phyloP scores from a whole-genome alignment of 2,888 invertebrate genomes.

The Eupeodes luniger region DNA sequence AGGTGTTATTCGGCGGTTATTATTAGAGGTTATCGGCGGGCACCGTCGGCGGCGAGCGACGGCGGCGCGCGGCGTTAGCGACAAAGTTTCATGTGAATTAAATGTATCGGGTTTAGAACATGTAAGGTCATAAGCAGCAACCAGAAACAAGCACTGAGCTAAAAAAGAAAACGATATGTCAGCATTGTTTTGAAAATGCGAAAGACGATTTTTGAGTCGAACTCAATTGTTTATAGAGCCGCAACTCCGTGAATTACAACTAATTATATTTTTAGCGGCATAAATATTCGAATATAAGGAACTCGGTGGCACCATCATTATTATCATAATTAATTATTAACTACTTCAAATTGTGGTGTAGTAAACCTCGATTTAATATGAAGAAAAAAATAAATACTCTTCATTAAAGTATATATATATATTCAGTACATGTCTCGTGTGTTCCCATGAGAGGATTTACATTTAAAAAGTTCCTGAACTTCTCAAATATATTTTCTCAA shows the following conservation, averaged over 20 bases:
- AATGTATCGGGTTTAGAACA: constrained; percentile 10
- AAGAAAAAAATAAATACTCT: neutral
- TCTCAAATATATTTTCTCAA: constrained; percentile 1
- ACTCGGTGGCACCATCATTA: constrained; percentile 4
- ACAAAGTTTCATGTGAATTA: neutral
- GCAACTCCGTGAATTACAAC: neutral
- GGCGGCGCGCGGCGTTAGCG: neutral
- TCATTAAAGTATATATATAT: neutral
- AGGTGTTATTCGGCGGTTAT: constrained; percentile 33
- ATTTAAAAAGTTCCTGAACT: constrained; percentile 19
- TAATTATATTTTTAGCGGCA: neutral
- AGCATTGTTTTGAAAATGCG: neutral
- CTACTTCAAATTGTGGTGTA: neutral
- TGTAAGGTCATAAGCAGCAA: neutral
- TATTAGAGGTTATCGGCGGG: constrained; percentile 34
- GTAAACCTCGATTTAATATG: neutral
- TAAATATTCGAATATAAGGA: neutral
- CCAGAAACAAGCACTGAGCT: neutral
- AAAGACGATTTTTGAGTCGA: neutral
- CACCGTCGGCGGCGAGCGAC: too few relatives aligned
- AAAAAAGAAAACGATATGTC: neutral
- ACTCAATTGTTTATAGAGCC: neutral
- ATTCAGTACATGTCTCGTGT: neutral
- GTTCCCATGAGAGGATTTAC: constrained; percentile 24
- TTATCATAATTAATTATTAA: neutral